Evolutionary conservation across 2,888 invertebrate genomes (phyloP).

Genomic region (Nezara viridula): DNA sequence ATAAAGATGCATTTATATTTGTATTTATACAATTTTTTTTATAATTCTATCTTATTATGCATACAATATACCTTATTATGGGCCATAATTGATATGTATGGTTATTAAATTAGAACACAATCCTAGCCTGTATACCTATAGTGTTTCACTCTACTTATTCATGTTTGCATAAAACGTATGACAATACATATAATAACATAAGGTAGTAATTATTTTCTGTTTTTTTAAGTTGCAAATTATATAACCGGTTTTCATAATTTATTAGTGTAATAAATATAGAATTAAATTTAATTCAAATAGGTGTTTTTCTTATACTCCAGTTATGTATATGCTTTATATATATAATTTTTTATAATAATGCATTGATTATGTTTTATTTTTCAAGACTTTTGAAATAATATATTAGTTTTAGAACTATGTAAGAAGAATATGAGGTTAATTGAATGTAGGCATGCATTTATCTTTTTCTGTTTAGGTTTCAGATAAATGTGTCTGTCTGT

Average conservation of each 20-base stretch:
- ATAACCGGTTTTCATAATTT: not conserved
- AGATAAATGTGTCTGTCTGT: not conserved
- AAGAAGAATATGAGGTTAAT: not conserved
- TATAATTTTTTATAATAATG: not conserved
- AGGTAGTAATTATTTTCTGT: not conserved
- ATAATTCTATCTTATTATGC: not conserved
- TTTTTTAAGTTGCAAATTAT: not conserved
- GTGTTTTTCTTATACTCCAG: constrained; percentile 2
- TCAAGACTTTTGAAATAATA: not conserved
- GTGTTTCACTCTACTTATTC: constrained; percentile 6
- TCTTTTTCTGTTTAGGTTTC: not conserved
- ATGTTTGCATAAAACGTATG: not conserved
- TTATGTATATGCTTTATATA: not conserved
- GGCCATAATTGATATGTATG: not conserved
- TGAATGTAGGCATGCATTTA: not conserved
- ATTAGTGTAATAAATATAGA: not conserved
- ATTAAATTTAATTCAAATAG: not conserved
- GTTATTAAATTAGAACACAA: not conserved
- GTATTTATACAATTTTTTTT: not conserved
- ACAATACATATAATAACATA: not conserved
- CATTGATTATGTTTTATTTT: not conserved
- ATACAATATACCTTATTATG: not conserved
- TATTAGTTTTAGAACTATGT: not conserved
- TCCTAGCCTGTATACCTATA: not conserved
- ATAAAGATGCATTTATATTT: not conserved